Evolutionary conservation across 1,140 invertebrate species (phyloP).

Genomic region (Calycopis cecrops): DNA sequence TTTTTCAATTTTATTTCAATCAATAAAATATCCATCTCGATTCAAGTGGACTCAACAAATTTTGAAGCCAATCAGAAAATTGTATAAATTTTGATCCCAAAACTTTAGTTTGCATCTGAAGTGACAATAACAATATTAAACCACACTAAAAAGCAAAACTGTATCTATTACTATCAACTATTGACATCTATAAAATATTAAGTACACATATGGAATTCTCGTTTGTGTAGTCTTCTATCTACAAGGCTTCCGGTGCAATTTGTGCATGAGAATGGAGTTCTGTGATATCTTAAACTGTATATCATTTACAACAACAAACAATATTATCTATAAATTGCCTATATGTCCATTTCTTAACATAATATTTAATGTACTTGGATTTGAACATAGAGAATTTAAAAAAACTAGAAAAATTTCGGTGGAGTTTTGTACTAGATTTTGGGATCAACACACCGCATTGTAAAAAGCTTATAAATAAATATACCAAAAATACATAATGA

Average conservation of each 20-base stretch:
- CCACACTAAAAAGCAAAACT: slow-evolving; percentile 36
- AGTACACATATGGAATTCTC: slow-evolving; percentile 22
- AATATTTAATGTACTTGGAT: slow-evolving; percentile 6
- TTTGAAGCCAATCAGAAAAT: slow-evolving; percentile 33
- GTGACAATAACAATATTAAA: slow-evolving; percentile 20
- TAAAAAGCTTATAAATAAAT: slow-evolving; percentile 32
- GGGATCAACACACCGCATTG: slow-evolving; percentile 47
- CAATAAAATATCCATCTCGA: neutral
- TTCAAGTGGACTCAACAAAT: slow-evolving; percentile 22
- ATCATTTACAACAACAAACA: slow-evolving; percentile 46
- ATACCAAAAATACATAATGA: slow-evolving; percentile 1
- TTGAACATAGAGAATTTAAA: slow-evolving; percentile 13
- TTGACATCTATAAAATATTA: slow-evolving; percentile 25
- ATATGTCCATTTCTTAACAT: slow-evolving; percentile 27
- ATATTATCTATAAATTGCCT: slow-evolving; percentile 46
- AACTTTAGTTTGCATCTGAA: slow-evolving; percentile 30
- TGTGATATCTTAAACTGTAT: slow-evolving; percentile 20
- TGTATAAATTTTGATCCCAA: slow-evolving; percentile 63
- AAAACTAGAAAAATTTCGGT: slow-evolving; percentile 26
- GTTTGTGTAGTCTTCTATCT: slow-evolving; percentile 34
- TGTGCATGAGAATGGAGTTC: slow-evolving; percentile 35
- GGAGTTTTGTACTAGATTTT: slow-evolving; percentile 56
- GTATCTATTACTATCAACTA: slow-evolving; percentile 32
- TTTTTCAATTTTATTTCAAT: neutral
- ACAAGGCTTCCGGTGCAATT: slow-evolving; percentile 33